phyloP scores from a whole-genome alignment of 1,140 invertebrate genomes.

The Drusus annulatus region DNA sequence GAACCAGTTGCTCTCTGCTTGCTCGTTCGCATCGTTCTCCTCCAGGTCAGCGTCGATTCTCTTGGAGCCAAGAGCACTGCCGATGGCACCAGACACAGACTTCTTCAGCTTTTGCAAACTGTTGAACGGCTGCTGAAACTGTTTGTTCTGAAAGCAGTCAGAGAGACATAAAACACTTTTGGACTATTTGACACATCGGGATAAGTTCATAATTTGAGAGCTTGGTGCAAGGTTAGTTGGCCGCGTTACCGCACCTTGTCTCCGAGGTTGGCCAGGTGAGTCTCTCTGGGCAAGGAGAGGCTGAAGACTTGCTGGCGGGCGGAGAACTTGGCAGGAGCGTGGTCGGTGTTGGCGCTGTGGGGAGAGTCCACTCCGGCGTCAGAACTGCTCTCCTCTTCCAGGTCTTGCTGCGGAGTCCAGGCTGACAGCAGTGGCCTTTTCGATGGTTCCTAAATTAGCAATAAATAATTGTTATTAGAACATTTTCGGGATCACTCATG shows the following conservation, averaged over 20 bases:
- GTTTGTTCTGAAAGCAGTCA: conserved; percentile 70
- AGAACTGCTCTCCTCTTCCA: conserved; percentile 76
- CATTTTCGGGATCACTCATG: no score
- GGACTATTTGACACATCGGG: conserved; percentile 63
- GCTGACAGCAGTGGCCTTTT: conserved; percentile 61
- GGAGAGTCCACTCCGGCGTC: conserved; percentile 74
- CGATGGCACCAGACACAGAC: conserved; percentile 79
- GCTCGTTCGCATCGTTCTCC: conserved; percentile 64
- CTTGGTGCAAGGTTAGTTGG: neutral
- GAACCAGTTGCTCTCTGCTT: conserved; percentile 80
- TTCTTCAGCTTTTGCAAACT: conserved; percentile 79
- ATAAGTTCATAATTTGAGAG: conserved; percentile 33
- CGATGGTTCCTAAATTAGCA: conserved; percentile 43
- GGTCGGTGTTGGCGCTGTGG: conserved; percentile 60
- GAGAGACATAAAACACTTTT: conserved; percentile 71
- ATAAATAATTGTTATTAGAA: no score
- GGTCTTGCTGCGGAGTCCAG: conserved; percentile 89
- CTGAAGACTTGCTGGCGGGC: conserved; percentile 80
- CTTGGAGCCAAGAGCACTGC: conserved; percentile 67
- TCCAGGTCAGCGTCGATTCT: conserved; percentile 67
- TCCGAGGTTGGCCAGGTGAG: conserved; percentile 61
- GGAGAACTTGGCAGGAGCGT: conserved; percentile 73
- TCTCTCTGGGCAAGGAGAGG: conserved; percentile 79
- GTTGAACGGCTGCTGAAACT: conserved; percentile 73
- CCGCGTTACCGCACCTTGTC: conserved; percentile 50